Conservation (phyloP, 2,888 invertebrate species). For the Hypomecis punctinalis region DNA sequence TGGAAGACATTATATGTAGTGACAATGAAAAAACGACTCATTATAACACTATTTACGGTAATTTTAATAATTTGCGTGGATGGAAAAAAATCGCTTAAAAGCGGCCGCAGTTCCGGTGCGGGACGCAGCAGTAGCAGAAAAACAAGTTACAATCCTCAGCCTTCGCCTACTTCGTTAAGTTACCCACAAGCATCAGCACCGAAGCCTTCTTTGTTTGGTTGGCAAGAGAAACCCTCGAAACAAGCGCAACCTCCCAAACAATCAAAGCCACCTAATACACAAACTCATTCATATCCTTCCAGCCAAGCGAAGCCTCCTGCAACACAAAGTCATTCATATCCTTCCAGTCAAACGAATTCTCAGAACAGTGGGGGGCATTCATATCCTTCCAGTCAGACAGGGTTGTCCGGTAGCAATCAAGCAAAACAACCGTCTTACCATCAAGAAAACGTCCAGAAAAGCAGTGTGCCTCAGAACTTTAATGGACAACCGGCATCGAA, state of each 20-base stretch:
- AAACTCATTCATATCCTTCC: conserved; percentile 28
- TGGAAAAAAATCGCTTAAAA: conserved; percentile 68
- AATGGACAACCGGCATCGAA: conserved; percentile 55
- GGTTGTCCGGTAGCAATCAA: conserved; percentile 58
- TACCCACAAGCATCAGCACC: conserved; percentile 68
- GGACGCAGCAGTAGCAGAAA: conserved; percentile 66
- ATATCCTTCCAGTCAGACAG: conserved; percentile 65
- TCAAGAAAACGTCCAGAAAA: conserved; percentile 71
- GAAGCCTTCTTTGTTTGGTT: conserved; percentile 71
- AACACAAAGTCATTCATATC: conserved; percentile 69
- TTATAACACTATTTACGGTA: conserved; percentile 53
- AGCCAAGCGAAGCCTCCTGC: conserved; percentile 40
- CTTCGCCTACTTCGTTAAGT: conserved; percentile 74
- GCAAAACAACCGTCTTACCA: conserved; percentile 60
- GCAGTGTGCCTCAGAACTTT: conserved; percentile 58
- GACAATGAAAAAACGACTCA: conserved; percentile 57
- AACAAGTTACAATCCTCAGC: conserved; percentile 66
- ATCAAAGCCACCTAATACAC: conserved; percentile 51
- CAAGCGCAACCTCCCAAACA: conserved; percentile 62
- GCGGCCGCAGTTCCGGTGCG: conserved; percentile 68
- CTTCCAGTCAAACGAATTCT: conserved; percentile 54
- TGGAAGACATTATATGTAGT: conserved; percentile 13
- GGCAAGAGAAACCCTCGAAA: conserved; percentile 71
- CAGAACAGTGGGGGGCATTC: conserved; percentile 11
- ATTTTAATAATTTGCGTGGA: conserved; percentile 57